Percentiles rank a stretch among this genome's conserved stretches.
Evolutionary conservation across 1,140 invertebrate species (phyloP).

Genomic region (Penaeus japonicus): DNA sequence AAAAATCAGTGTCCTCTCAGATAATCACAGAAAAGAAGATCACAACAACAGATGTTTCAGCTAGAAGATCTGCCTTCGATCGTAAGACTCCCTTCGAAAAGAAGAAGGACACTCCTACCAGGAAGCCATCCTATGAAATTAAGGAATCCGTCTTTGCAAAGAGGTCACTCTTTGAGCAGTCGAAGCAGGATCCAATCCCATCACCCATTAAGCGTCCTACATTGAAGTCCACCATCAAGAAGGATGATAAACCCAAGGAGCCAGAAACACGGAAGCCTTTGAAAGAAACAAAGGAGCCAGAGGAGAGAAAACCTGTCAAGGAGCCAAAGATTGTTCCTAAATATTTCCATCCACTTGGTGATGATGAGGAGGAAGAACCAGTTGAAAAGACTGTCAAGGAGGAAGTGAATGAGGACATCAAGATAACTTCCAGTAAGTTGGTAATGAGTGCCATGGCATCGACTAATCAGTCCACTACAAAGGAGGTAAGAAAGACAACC

Average conservation of each 20-base stretch:
- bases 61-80: constrained; percentile 30
- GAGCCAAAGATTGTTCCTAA: constrained; percentile 53
- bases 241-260: not conserved
- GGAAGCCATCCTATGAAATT: constrained; percentile 44
- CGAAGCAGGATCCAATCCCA: constrained; percentile 26
- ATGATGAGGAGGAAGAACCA: constrained; percentile 19
- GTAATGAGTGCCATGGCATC: constrained; percentile 42
- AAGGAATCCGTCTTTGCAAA: constrained; percentile 47
- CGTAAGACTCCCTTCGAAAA: not conserved
- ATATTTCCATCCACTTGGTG: constrained; percentile 53
- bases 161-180: constrained; percentile 44
- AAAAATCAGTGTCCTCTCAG: not conserved
- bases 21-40: constrained; percentile 24
- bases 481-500: not conserved
- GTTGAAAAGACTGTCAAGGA: not conserved
- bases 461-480: not conserved
- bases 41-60: constrained; percentile 19
- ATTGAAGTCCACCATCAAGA: not conserved
- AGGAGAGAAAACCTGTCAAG: constrained; percentile 43
- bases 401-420: constrained; percentile 6
- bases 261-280: not conserved
- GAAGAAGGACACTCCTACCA: constrained; percentile 34
- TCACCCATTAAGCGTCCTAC: constrained; percentile 26
- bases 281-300: constrained; percentile 19
- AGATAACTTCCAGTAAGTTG: constrained; percentile 34